Percentiles rank a stretch among this genome's conserved stretches.
Conservation (phyloP, 2,888 invertebrate genomes). For the Dorcus hopei region DNA sequence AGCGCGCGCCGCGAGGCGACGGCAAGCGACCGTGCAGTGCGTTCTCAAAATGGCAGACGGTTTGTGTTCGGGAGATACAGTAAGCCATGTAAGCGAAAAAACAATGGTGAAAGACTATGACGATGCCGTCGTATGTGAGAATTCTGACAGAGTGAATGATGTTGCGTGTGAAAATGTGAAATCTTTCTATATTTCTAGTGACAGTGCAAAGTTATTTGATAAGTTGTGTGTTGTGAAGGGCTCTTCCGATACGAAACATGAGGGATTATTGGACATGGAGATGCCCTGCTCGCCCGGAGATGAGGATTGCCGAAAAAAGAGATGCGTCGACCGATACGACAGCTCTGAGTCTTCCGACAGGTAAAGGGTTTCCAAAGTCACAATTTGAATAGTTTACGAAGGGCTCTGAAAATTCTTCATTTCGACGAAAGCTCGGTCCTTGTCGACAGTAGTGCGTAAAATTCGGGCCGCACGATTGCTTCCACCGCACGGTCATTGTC, state of each 20-base stretch:
- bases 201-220: constrained; percentile 45
- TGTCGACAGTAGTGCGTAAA: neutral
- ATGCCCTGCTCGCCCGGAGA: constrained; percentile 35
- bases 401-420: too few relatives aligned
- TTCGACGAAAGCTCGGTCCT: too few relatives aligned
- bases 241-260: constrained; percentile 29
- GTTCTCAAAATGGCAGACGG: constrained; percentile 82
- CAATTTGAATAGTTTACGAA: neutral
- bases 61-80: constrained; percentile 63
- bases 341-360: constrained; percentile 93
- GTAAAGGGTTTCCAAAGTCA: constrained; percentile 53
- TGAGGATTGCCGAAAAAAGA: constrained; percentile 71
- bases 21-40: constrained; percentile 51
- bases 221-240: constrained; percentile 39
- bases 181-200: constrained; percentile 42
- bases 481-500: constrained; percentile 41
- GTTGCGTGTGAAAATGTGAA: constrained; percentile 57
- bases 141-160: constrained; percentile 52
- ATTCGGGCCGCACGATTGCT: constrained; percentile 9
- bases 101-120: constrained; percentile 57
- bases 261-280: constrained; percentile 40
- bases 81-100: constrained; percentile 58
- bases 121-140: constrained; percentile 43
- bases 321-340: constrained; percentile 89
- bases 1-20: constrained; percentile 22